Evolutionary conservation across 2,113 vertebrate genomes (phyloP).

Genomic region (Colinus virginianus): DNA sequence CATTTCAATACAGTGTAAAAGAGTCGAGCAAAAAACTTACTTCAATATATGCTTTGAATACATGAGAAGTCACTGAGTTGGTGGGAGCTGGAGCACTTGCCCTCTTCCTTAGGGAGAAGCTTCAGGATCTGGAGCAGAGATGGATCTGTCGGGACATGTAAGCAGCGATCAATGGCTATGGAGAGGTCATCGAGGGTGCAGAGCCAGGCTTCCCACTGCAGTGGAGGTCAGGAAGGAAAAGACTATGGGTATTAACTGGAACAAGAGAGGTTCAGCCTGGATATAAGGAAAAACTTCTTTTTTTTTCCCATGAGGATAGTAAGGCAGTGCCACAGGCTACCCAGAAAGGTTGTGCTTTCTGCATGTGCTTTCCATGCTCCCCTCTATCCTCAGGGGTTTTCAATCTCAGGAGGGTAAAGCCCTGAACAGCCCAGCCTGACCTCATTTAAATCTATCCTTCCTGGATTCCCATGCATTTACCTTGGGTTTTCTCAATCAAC

Average conservation of each 20-base stretch:
- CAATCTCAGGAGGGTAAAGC: accelerated
- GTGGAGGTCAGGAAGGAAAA: neutral
- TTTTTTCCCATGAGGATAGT: neutral
- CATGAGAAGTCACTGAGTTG: neutral
- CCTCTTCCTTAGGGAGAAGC: too few relatives aligned
- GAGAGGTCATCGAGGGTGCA: neutral
- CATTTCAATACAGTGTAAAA: neutral
- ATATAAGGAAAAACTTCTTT: neutral
- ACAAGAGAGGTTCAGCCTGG: neutral
- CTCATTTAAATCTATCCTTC: neutral
- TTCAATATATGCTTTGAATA: neutral
- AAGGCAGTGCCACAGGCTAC: neutral
- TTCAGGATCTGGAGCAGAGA: neutral
- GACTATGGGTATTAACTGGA: neutral
- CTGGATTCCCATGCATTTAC: neutral
- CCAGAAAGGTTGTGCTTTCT: neutral
- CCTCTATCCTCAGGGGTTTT: neutral
- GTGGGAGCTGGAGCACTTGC: neutral
- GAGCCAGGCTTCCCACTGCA: neutral
- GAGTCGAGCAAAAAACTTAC: neutral
- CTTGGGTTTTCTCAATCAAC: neutral
- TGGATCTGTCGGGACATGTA: accelerated
- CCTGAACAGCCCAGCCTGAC: neutral
- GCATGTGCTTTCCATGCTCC: too few relatives aligned
- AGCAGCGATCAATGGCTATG: neutral